Evolutionary conservation across 2,797 vertebrate genomes (phyloP), one percentile per base, ranked within the genome.

Genomic region (Myiothlypis chrysogaster): DNA sequence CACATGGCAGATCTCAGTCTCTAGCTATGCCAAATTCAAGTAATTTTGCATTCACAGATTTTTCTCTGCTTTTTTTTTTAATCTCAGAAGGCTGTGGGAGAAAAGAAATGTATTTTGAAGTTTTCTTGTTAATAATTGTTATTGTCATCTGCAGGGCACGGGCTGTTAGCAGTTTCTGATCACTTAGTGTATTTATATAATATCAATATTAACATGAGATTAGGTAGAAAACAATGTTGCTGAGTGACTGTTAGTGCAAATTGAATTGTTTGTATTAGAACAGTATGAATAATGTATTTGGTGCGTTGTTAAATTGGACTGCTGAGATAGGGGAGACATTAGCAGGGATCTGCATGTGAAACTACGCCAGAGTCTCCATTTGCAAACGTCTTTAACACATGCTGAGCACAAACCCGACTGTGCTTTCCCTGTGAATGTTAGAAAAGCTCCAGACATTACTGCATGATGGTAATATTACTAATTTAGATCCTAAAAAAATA

Each of bases 371-470:
- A 46, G 41, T 21, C 44, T 69, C 35, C 43, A 37, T 81, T 95
- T 90, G 52, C 83, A 87, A 60, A 89, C 72, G 24, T 44, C 65
- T 80, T 77, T 83, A 96, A 87, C 44, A 72, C 75, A 66, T 1
- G 8, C 72, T 68, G 63, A 82, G 82, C 46, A 61, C 28, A 92
- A 83, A 84, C 28, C 34, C 4, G 3, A 75, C 56, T 66, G 64
- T 63, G 22, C 72, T 88, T 89, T 70, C 68, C 49, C 47, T 13
- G 41, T 16, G 46, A 68, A 46, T 19, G 12, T 71, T 68, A 90
- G 59, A 85, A 95, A 90, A 91, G 25, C 43, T 71, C 64, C 88
- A 93, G 87, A 86, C 71, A 65, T 85, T 87, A 81, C 80, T 90
- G 50, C 71, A 82, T 73, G 71, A 64, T 19, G 21, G 32, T 25